phyloP scores from a whole-genome alignment of 2,113 vertebrate genomes.

The Amphilophus citrinellus region DNA sequence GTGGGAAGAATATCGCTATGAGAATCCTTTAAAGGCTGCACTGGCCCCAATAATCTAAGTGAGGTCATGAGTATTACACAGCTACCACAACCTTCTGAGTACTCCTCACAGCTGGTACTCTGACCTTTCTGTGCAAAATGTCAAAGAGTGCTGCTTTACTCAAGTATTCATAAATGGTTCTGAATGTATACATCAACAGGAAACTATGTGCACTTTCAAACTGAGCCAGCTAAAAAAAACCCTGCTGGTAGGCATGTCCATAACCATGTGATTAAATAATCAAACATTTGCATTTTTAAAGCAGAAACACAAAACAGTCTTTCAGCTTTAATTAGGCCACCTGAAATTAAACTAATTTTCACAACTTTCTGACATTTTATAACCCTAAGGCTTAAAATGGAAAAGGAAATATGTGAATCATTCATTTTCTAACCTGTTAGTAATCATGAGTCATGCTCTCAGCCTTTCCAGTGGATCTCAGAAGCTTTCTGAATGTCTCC shows the following conservation, averaged over 20 bases:
- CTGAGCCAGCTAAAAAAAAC: not conserved
- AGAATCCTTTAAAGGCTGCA: not conserved
- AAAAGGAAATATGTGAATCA: not conserved
- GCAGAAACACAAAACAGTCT: not conserved
- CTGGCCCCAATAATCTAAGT: not conserved
- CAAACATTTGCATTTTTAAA: not conserved
- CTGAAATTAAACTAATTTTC: not conserved
- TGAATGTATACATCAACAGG: not conserved
- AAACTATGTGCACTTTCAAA: not conserved
- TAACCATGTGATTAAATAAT: not conserved
- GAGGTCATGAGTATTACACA: not conserved
- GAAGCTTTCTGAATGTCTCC: not conserved
- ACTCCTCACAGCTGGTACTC: not conserved
- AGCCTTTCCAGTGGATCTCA: not conserved
- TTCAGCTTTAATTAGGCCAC: not conserved
- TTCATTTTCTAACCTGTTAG: not conserved
- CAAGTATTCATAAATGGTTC: not conserved
- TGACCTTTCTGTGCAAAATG: not conserved
- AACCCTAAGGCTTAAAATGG: not conserved
- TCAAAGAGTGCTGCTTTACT: not conserved
- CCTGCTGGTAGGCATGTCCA: not conserved
- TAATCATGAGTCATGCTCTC: not conserved
- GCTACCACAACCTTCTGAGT: accelerated
- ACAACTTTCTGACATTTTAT: no score
- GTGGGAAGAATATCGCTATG: no score